Base-by-base conservation (phyloP, 2,113 vertebrate species). In the Chroicocephalus ridibundus region DNA sequence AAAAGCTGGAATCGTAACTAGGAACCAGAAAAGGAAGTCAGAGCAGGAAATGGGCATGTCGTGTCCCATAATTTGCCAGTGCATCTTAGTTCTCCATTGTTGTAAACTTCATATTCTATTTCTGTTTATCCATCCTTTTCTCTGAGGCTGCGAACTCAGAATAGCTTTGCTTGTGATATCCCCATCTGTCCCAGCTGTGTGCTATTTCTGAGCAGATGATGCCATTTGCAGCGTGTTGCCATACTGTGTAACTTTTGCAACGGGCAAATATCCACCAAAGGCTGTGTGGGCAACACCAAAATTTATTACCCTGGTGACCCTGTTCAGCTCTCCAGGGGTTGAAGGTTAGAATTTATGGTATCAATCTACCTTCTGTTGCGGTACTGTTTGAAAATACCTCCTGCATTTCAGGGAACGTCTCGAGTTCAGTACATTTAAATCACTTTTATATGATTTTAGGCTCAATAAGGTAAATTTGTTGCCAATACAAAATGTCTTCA, bases 381-480 rank as follows among this genome's bases (percentile, higher is more conserved):
- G 31, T 95, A 15, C 57, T 79, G 21, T 91, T 90, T 88, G 95
- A 69, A 14, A 95, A 82, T 74, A 61, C 69, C 52, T 70, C 46
- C 18, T 80, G 69, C 27, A 0, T 66, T 64, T 65, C 82, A 94
- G 81, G 40, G 29, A 72, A 65, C 42, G 38, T 64, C 79, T 95
- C 85, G 36, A 69, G 68, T 93, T 96, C 82, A 76, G 84, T 77
- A 60, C 64, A 79, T 94, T 96, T 97, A 93, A 95, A 97, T 98
- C 88, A 92, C 78, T 97, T 97, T 92, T 89, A 89, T 89, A 92
- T 93, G 65, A 96, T 96, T 92, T 49, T 68, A 78, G 60, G 71
- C 91, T 97, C 94, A 94, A 14, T 93, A 90, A 82, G 52, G 94
- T 77, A 78, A 89, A 92, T 94, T 92, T 97, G 76, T 95, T 96